Conservation (phyloP, 2,888 invertebrate genomes). For the Agrochola circellaris region DNA sequence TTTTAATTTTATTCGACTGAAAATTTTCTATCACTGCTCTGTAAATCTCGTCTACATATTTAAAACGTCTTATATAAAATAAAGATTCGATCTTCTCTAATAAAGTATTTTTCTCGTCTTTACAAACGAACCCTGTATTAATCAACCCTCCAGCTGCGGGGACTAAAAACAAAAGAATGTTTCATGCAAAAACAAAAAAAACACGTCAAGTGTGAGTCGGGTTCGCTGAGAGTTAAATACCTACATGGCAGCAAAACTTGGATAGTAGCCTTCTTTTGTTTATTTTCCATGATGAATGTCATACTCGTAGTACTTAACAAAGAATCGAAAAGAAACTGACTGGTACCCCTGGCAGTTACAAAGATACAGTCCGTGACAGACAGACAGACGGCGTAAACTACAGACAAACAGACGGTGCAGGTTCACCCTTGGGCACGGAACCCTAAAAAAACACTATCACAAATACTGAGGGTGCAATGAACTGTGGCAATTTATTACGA, state of each 20-base stretch:
- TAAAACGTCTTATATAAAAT: constrained; percentile 22
- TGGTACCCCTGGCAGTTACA: neutral
- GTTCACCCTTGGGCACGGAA: neutral
- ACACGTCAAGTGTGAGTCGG: constrained; percentile 37
- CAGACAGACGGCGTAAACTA: neutral
- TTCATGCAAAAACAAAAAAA: constrained; percentile 62
- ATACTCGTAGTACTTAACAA: neutral
- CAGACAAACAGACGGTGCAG: neutral
- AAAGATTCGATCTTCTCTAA: constrained; percentile 46
- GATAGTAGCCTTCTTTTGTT: neutral
- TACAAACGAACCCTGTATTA: constrained; percentile 45
- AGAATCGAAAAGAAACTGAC: neutral
- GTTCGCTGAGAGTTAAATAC: neutral
- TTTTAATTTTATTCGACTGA: neutral
- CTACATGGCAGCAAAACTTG: neutral
- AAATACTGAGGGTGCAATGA: constrained; percentile 75
- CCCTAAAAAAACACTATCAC: constrained; percentile 72
- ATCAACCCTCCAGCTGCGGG: constrained; percentile 44
- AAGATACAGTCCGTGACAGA: neutral
- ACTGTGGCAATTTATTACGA: constrained; percentile 83
- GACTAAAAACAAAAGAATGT: constrained; percentile 57
- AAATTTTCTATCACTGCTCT: neutral
- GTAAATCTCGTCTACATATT: constrained; percentile 11
- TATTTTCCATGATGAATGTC: neutral
- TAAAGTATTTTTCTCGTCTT: constrained; percentile 40